Conservation (phyloP, 1,140 invertebrate genomes). For the Pogonus chalceus region DNA sequence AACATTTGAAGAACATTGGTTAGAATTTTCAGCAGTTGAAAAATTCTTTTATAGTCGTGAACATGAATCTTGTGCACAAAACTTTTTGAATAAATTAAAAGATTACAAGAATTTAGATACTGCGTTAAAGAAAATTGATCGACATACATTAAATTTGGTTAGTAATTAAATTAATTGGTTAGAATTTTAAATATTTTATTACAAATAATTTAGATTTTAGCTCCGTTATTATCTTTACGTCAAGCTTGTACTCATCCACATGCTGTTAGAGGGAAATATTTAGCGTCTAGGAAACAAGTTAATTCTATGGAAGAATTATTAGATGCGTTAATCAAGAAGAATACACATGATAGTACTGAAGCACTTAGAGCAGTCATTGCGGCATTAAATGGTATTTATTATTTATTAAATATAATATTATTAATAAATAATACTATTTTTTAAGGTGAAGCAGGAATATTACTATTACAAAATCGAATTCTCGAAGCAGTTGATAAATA, state of each 20-base stretch:
- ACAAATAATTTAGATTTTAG: constrained; percentile 38
- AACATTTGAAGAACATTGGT: constrained; percentile 33
- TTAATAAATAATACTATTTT: constrained; percentile 15
- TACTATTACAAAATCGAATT: constrained; percentile 44
- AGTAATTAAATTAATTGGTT: constrained; percentile 8
- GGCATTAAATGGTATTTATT: constrained; percentile 47
- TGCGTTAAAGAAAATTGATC: constrained; percentile 26
- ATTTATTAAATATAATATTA: constrained; percentile 5
- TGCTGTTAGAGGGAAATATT: constrained; percentile 46
- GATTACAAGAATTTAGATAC: constrained; percentile 22
- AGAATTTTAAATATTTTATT: constrained; percentile 11
- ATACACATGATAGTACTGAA: constrained; percentile 53
- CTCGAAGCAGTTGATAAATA: constrained; percentile 49
- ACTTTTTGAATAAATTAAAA: constrained; percentile 24
- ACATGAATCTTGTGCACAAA: constrained; percentile 29
- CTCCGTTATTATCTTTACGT: constrained; percentile 54
- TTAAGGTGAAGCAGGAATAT: constrained; percentile 47
- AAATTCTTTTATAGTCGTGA: constrained; percentile 42
- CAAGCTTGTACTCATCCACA: constrained; percentile 68
- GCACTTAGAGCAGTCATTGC: constrained; percentile 51
- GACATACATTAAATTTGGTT: constrained; percentile 17
- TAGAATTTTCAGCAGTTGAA: constrained; percentile 42
- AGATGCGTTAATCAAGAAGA: constrained; percentile 52
- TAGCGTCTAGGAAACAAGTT: constrained; percentile 44
- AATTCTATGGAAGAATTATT: constrained; percentile 61